Conservation (phyloP, 1,140 invertebrate genomes). For the Lucilia sericata region DNA sequence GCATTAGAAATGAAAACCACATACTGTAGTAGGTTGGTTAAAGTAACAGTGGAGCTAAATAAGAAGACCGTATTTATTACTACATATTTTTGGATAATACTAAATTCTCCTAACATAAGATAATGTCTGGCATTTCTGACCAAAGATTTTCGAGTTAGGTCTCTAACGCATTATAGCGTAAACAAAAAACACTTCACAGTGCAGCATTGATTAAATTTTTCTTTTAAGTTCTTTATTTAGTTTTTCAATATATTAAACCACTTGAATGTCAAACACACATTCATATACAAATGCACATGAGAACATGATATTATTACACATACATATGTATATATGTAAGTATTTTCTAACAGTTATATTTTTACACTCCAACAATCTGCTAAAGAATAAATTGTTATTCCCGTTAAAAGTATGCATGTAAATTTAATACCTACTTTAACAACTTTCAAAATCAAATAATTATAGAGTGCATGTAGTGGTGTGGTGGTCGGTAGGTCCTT, state of each 20-base stretch:
- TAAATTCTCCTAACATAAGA: too few species aligned
- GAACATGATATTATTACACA: background rate
- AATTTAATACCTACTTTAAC: background rate
- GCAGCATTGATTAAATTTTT: too few species aligned
- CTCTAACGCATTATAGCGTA: too few species aligned
- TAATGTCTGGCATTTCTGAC: too few species aligned
- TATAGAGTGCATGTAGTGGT: background rate
- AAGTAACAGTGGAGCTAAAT: too few species aligned
- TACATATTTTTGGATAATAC: too few species aligned
- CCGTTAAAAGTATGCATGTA: background rate
- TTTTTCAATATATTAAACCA: background rate
- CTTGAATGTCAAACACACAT: background rate
- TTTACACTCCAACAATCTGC: background rate
- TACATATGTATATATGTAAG: background rate
- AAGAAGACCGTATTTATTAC: too few species aligned
- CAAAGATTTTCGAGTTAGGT: too few species aligned
- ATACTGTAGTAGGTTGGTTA: too few species aligned
- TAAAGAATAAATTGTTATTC: background rate
- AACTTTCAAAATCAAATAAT: constrained; percentile 8
- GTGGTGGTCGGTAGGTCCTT: background rate
- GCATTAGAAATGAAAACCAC: too few species aligned
- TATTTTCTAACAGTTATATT: background rate
- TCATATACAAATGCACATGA: background rate
- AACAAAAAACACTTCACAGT: too few species aligned
- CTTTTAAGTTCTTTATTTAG: too few species aligned